These are phyloP conservation scores for Azorinus chamasolen DNA, from an alignment of 2,888 invertebrate species.

Conservation along the genomic window DNA sequence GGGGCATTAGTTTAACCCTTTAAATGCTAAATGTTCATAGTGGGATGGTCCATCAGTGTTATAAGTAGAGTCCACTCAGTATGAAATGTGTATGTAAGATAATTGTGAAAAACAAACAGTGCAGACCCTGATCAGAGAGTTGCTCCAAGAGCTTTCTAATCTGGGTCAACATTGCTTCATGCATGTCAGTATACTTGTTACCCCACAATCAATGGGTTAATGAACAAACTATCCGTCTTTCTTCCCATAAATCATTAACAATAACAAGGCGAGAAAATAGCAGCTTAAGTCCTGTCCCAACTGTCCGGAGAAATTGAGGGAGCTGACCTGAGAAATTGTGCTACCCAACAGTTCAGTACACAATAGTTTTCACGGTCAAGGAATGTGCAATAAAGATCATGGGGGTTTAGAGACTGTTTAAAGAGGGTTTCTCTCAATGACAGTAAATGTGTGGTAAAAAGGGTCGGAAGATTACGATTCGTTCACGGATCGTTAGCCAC, in stretches of 20 bases:
- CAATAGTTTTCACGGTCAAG: slow-evolving; percentile 43
- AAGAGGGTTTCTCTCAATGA: slow-evolving; percentile 29
- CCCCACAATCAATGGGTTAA: too few species aligned
- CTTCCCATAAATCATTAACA: slow-evolving; percentile 42
- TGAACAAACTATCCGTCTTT: slow-evolving; percentile 5
- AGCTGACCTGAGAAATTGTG: slow-evolving; percentile 23
- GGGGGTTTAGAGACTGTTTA: slow-evolving; percentile 12
- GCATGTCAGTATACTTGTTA: too few species aligned
- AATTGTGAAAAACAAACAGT: too few species aligned
- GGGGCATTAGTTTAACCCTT: too few species aligned
- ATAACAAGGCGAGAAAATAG: slow-evolving; percentile 37
- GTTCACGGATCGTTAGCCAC: slow-evolving; percentile 26
- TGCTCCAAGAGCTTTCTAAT: too few species aligned
- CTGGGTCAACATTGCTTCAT: too few species aligned
- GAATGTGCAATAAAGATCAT: slow-evolving; percentile 38
- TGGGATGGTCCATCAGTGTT: too few species aligned
- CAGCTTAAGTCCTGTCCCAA: slow-evolving; percentile 28
- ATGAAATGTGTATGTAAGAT: too few species aligned
- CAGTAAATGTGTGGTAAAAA: slow-evolving; percentile 25
- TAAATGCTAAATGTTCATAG: too few species aligned
- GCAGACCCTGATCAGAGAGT: too few species aligned
- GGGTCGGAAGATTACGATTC: slow-evolving; percentile 30
- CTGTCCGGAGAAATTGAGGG: not conserved
- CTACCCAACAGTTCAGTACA: slow-evolving; percentile 31
- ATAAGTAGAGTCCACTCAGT: too few species aligned